Conservation (phyloP, 1,140 invertebrate genomes). For the Episyrphus balteatus region DNA sequence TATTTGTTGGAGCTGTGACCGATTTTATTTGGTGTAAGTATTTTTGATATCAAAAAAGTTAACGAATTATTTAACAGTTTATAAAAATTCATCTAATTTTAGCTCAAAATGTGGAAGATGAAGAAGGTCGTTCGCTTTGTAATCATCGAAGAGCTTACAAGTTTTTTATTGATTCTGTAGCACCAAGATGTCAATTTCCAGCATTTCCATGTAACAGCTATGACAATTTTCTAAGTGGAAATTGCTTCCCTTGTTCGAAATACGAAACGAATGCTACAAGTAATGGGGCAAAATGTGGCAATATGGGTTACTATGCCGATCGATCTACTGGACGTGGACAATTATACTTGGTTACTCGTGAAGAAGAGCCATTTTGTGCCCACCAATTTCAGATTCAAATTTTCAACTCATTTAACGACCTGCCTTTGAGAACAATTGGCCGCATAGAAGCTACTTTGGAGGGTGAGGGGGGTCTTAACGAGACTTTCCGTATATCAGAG, state of each 20-base stretch:
- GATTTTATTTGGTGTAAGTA: slow-evolving; percentile 82
- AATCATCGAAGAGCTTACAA: slow-evolving; percentile 88
- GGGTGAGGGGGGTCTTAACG: slow-evolving; percentile 69
- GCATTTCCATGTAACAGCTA: slow-evolving; percentile 78
- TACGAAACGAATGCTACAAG: slow-evolving; percentile 31
- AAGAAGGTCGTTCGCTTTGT: slow-evolving; percentile 79
- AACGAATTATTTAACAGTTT: not conserved
- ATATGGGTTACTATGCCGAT: slow-evolving; percentile 92
- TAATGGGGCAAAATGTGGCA: slow-evolving; percentile 57
- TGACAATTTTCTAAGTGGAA: slow-evolving; percentile 59
- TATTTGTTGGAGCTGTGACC: slow-evolving; percentile 81
- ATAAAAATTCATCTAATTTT: not conserved
- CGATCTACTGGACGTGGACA: slow-evolving; percentile 65
- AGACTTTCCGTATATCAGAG: slow-evolving; percentile 80
- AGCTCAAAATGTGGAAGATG: slow-evolving; percentile 56
- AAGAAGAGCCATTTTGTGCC: slow-evolving; percentile 86
- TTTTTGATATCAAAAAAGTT: too few species aligned
- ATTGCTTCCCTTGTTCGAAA: slow-evolving; percentile 44
- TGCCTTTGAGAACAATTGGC: slow-evolving; percentile 54
- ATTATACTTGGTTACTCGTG: slow-evolving; percentile 74
- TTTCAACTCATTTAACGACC: slow-evolving; percentile 55
- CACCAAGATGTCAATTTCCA: slow-evolving; percentile 76
- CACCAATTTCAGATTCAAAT: slow-evolving; percentile 80
- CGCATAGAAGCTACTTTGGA: slow-evolving; percentile 73
- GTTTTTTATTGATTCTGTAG: slow-evolving; percentile 88